Percentiles rank a stretch among this genome's conserved stretches.
Conservation (phyloP, 2,888 invertebrate species). For the Drosophila aldrichi region DNA sequence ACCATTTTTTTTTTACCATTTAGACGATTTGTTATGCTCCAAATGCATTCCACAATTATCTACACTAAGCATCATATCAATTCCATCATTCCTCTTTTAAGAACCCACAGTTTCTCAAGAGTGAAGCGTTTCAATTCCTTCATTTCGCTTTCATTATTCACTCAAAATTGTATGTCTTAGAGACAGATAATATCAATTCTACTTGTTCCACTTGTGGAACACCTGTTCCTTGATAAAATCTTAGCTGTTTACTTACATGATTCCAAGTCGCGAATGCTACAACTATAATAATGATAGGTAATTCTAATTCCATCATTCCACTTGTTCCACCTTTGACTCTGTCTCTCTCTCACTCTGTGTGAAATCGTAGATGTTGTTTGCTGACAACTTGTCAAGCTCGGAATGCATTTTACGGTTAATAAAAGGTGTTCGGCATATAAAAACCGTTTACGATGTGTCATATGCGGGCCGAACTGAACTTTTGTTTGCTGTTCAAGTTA, state of each 20-base stretch:
- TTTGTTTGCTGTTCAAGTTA: conserved; percentile 6
- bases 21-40: too few relatives aligned
- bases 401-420: not conserved
- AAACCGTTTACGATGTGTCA: conserved; percentile 70
- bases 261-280: not conserved
- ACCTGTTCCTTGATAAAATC: not conserved
- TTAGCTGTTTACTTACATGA: not conserved
- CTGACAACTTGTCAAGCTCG: not conserved
- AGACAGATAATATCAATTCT: not conserved
- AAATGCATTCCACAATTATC: too few relatives aligned
- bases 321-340: not conserved
- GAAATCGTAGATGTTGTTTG: not conserved
- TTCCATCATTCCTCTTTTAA: too few relatives aligned
- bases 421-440: conserved; percentile 16
- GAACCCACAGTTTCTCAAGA: too few relatives aligned
- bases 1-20: too few relatives aligned
- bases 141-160: too few relatives aligned
- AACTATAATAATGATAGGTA: not conserved
- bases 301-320: not conserved
- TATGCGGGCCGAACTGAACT: conserved; percentile 67
- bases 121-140: too few relatives aligned
- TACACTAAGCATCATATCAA: too few relatives aligned
- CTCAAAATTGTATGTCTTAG: too few relatives aligned
- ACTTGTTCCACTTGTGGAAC: not conserved
- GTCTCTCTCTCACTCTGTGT: too few relatives aligned